Conservation (phyloP, 2,888 invertebrate species). For the Ectropis crepuscularia region DNA sequence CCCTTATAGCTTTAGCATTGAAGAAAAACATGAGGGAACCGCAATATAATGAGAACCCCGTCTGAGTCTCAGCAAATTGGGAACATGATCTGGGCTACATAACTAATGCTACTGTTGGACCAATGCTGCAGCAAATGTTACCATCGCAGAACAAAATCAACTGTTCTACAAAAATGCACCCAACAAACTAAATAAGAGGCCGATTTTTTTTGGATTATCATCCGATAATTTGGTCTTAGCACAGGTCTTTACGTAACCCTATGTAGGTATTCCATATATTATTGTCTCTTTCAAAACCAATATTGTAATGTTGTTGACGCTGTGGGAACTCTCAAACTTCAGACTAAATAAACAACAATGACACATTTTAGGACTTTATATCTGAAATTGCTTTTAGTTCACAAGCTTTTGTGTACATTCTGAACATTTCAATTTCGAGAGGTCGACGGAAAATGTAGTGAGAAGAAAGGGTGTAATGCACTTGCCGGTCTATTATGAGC, state of each 20-base stretch:
- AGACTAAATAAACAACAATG: constrained; percentile 17
- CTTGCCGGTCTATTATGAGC: constrained; percentile 13
- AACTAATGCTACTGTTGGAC: no score
- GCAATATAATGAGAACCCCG: no score
- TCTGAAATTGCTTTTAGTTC: constrained; percentile 15
- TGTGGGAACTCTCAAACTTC: constrained; percentile 7
- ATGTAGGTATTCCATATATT: not conserved
- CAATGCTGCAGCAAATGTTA: no score
- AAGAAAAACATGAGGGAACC: no score
- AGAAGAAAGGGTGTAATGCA: constrained; percentile 14
- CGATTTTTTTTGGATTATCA: no score
- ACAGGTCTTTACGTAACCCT: not conserved
- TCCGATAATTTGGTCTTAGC: no score
- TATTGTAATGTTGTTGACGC: constrained; percentile 20
- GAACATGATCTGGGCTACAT: no score
- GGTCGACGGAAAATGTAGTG: constrained; percentile 4
- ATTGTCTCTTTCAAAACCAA: constrained; percentile 3
- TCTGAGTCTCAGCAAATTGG: no score
- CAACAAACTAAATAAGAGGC: no score
- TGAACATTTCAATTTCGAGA: constrained; percentile 11
- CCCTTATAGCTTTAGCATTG: no score
- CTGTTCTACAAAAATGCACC: no score
- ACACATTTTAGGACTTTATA: constrained; percentile 6
- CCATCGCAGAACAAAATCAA: no score
- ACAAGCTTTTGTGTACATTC: constrained; percentile 2